A percentile compares a stretch with the other conserved stretches of the same genome.
These are phyloP conservation scores for Gadus macrocephalus DNA, from an alignment of 2,113 vertebrate species.

Conservation along the genomic window DNA sequence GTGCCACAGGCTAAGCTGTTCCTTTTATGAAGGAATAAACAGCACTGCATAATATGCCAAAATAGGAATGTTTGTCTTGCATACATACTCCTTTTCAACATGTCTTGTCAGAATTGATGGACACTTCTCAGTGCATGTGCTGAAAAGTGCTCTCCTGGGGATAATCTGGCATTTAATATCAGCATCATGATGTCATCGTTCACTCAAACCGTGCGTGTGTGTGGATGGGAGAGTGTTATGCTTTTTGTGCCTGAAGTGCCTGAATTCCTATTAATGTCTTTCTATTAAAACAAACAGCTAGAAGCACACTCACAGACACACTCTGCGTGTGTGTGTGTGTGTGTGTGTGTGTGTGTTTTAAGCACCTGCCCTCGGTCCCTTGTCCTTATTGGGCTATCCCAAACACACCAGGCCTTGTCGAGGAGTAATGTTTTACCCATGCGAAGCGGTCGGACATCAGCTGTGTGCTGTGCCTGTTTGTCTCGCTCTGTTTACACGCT, in stretches of 20 bases:
- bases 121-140: background rate
- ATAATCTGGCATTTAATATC: background rate
- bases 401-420: conserved; percentile 30
- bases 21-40: background rate
- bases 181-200: background rate
- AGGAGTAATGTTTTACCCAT: conserved; percentile 48
- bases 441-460: conserved; percentile 41
- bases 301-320: too few relatives aligned
- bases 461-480: conserved; percentile 6
- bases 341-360: conserved; percentile 23
- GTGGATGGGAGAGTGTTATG: background rate
- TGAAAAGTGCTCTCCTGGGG: background rate
- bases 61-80: background rate
- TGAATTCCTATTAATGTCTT: too few relatives aligned
- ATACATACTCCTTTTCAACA: background rate
- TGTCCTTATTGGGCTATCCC: conserved; percentile 28
- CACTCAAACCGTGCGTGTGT: conserved; percentile 4
- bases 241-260: too few relatives aligned
- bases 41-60: background rate
- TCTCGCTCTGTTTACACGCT: conserved; percentile 45
- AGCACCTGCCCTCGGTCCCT: conserved; percentile 27
- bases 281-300: too few relatives aligned
- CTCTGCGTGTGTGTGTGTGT: conserved; percentile 35
- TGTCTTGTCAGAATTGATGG: background rate
- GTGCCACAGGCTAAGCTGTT: background rate